Percentiles rank a stretch among this genome's conserved stretches.
Evolutionary conservation across 2,113 vertebrate species (phyloP).

Genomic region (Rhea pennata): DNA sequence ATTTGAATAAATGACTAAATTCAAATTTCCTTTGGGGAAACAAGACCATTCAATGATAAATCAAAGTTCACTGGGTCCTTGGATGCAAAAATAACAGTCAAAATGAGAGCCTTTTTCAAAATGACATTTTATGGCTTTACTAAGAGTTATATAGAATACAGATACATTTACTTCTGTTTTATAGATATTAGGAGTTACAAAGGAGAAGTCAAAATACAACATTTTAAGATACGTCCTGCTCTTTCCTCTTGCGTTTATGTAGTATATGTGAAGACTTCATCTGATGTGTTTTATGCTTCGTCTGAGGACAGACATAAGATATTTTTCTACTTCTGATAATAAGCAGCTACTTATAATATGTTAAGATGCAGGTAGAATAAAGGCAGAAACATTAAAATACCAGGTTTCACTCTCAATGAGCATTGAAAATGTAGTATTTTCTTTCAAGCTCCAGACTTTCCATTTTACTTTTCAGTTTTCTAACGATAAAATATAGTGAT

Average conservation of each 20-base stretch:
- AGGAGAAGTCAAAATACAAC: not conserved
- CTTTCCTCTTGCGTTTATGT: not conserved
- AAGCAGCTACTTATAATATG: not conserved
- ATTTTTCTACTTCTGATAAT: not conserved
- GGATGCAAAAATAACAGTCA: not conserved
- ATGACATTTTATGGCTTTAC: not conserved
- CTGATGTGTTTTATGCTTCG: not conserved
- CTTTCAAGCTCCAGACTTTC: not conserved
- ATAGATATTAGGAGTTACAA: not conserved
- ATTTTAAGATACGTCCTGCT: not conserved
- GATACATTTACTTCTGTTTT: conserved; percentile 8
- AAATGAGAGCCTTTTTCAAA: not conserved
- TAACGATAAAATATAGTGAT: not conserved
- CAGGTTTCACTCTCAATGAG: not conserved
- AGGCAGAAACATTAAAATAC: not conserved
- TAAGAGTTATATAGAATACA: not conserved
- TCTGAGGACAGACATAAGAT: not conserved
- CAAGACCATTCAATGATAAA: not conserved
- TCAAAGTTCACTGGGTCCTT: not conserved
- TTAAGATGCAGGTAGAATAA: not conserved
- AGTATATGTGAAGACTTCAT: not conserved
- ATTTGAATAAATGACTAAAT: not conserved
- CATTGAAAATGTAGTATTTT: not conserved
- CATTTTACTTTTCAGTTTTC: not conserved
- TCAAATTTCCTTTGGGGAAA: not conserved